Base-by-base conservation (phyloP, 1,140 invertebrate genomes). In the Brachionus rubens region DNA sequence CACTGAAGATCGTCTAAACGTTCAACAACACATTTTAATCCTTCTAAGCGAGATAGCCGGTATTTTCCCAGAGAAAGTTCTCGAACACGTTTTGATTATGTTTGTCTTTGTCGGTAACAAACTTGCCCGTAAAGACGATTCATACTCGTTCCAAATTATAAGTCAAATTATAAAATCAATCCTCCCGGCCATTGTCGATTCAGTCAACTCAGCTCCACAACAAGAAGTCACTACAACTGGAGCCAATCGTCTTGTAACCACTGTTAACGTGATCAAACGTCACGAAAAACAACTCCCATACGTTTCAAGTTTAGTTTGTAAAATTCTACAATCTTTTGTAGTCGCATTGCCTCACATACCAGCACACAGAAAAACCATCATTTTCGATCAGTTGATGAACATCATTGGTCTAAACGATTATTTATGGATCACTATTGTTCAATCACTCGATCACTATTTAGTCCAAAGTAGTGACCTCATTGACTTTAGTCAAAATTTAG, bases 341-440 rank as follows among this genome's bases (percentile, higher is more conserved):
- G 90, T 91, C 80, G 91, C 92, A 0, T 87, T 94, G 21, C 86
- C 91, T 1, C 92, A 96, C 84, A 91, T 97, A 52, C 93, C 94
- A 0, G 89, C 91, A 79, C 94, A 97, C 84, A 87, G 94, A 46
- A 86, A 92, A 43, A 82, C 90, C 30, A 89, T 90, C 0, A 82
- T 96, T 0, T 94, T 94, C 78, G 87, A 87, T 3, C 91, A 92
- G 77, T 83, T 96, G 0, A 82, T 96, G 3, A 85, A 88, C 36
- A 89, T 91, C 1, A 82, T 96, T 0, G 87, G 88, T 40, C 84
- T 88, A 0, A 86, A 89, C 33, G 85, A 90, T 36, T 89, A 91
- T 82, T 85, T 96, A 0, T 91, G 92, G 88, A 85, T 85, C 10
- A 79, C 84, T 33, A 68, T 86, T 24, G 80, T 84, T 14, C 81